Evolutionary conservation across 2,888 invertebrate genomes (phyloP), one percentile per base, ranked within the genome.

Genomic region (Chrysomela aeneicollis): DNA sequence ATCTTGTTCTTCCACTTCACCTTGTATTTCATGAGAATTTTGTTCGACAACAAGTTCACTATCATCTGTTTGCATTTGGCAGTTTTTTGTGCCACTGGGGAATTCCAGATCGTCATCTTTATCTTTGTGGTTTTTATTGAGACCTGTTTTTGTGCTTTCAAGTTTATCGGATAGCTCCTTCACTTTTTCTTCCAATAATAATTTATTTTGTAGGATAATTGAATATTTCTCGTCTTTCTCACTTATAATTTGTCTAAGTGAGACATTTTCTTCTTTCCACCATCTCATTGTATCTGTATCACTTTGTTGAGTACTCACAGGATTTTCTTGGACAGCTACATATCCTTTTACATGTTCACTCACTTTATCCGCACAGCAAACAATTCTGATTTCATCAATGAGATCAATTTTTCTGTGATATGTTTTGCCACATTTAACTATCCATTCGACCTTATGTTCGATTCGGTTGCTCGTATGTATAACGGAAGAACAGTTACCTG

Each of bases 91-190:
- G 51, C 26, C 50, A 50, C 50, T 51, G 51, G 19, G 26, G 50
- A 50, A 50, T 26, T 51, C 51, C 51, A 51, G 22, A 22, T 26
- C 6, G 10, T 35, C 26, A 26, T 51, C 51, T 12, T 51, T 51
- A 51, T 51, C 51, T 26, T 22, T 51, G 51, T 51, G 26, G 22
- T 51, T 51, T 51, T 51, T 51, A 26, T 51, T 51, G 51, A 50
- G 50, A 50, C 50, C 51, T 26, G 26, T 51, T 51, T 51, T 51
- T 51, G 12, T 51, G 51, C 26, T 51, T 0, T 19, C 22, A 51
- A 51, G 22, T 26, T 51, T 51, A 26, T 51, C 6, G n/a, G 22
- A 51, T 51, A 51, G 51, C 51, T 51, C 51, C 51, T 51, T 26
- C 26, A 51, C 51, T 35, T 35, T 35, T 35, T 35, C 35, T 10